Evolutionary conservation across 2,888 invertebrate species (phyloP).

Genomic region (Thelaira solivaga): DNA sequence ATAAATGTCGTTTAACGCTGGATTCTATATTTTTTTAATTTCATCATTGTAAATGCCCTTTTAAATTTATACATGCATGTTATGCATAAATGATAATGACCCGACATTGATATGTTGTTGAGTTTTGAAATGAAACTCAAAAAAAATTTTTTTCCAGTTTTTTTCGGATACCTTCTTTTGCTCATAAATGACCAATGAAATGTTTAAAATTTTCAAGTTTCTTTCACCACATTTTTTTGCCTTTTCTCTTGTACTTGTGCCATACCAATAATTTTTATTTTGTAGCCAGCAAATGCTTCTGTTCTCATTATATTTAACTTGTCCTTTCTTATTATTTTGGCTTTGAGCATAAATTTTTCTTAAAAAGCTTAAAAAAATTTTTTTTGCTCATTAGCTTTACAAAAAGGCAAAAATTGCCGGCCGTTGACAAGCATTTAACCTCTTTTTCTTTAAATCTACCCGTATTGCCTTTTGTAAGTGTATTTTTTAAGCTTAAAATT

Average conservation of each 20-base stretch:
- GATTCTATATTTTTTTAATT: background rate
- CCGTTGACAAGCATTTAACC: constrained; percentile 49
- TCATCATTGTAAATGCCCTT: background rate
- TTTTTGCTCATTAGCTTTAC: constrained; percentile 54
- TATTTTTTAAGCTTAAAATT: background rate
- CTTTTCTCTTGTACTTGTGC: background rate
- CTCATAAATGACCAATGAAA: constrained; percentile 32
- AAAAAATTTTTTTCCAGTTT: background rate
- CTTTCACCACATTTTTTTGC: constrained; percentile 2
- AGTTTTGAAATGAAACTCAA: constrained; percentile 14
- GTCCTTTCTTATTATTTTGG: constrained; percentile 16
- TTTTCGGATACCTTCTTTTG: background rate
- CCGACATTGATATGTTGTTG: constrained; percentile 57
- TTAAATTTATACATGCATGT: constrained; percentile 53
- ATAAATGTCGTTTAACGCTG: constrained; percentile 6
- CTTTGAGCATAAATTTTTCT: constrained; percentile 19
- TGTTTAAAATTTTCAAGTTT: constrained; percentile 48
- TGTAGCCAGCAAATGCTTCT: constrained; percentile 18
- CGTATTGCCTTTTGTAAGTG: background rate
- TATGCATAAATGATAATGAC: constrained; percentile 55
- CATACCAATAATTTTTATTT: constrained; percentile 32
- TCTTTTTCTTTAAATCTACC: background rate
- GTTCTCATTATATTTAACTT: constrained; percentile 36
- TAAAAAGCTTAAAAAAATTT: background rate
- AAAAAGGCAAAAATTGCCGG: constrained; percentile 27